Conservation (phyloP, 2,797 vertebrate species). For the Merluccius polli region DNA sequence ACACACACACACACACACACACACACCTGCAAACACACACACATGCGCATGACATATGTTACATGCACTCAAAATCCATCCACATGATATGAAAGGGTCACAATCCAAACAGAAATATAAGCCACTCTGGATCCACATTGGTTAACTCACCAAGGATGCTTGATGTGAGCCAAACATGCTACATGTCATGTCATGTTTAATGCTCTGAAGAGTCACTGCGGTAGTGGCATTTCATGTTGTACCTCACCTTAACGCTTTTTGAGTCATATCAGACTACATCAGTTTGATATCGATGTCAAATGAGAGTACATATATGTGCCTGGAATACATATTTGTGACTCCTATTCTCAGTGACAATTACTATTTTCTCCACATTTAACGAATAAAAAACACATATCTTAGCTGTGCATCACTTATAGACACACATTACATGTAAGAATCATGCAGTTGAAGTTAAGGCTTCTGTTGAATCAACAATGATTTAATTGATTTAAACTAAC, state of each 20-base stretch:
- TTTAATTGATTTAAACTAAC: not conserved
- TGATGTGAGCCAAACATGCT: not conserved
- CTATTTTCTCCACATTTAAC: not conserved
- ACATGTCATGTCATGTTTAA: conserved; percentile 12
- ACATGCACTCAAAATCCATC: conserved; percentile 33
- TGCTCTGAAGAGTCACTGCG: not conserved
- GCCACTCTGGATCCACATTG: not conserved
- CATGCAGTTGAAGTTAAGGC: too few relatives aligned
- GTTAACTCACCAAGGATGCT: not conserved
- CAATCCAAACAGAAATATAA: not conserved
- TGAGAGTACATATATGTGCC: not conserved
- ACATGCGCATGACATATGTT: conserved; percentile 6
- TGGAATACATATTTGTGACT: not conserved
- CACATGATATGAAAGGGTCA: conserved; percentile 9
- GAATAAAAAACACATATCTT: not conserved
- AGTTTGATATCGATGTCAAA: not conserved
- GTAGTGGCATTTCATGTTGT: not conserved
- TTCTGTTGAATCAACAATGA: too few relatives aligned
- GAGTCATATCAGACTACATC: not conserved
- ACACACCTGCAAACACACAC: not conserved
- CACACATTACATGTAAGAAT: not conserved
- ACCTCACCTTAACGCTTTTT: not conserved
- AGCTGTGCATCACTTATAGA: not conserved
- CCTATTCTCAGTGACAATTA: not conserved
- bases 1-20: not conserved